A percentile compares a stretch with the other conserved stretches of the same genome.
phyloP scores from a whole-genome alignment of 1,140 invertebrate species.

The Neodiprion virginianus region DNA sequence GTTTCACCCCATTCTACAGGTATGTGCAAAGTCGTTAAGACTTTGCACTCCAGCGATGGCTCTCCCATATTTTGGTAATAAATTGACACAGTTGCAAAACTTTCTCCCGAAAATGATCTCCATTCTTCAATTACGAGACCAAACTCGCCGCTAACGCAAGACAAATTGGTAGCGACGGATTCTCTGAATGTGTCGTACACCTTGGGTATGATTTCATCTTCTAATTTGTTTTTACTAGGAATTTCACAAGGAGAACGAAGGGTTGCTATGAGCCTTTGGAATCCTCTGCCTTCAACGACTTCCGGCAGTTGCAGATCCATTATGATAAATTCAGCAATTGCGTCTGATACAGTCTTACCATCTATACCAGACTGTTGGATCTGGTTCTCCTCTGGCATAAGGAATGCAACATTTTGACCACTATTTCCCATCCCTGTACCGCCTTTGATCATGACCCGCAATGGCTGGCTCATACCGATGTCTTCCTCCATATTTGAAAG shows the following conservation, averaged over 20 bases:
- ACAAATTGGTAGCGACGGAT: slow-evolving; percentile 46
- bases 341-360: slow-evolving; percentile 55
- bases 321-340: slow-evolving; percentile 61
- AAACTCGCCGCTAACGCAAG: slow-evolving; percentile 47
- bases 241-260: slow-evolving; percentile 63
- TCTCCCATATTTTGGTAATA: slow-evolving; percentile 59
- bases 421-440: slow-evolving; percentile 27
- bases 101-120: slow-evolving; percentile 56
- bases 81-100: slow-evolving; percentile 57
- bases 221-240: slow-evolving; percentile 60
- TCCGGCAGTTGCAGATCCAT: slow-evolving; percentile 61
- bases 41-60: slow-evolving; percentile 49
- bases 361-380: slow-evolving; percentile 35
- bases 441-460: slow-evolving; percentile 53
- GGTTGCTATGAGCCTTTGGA: slow-evolving; percentile 61
- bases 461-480: slow-evolving; percentile 48
- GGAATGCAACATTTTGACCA: slow-evolving; percentile 44
- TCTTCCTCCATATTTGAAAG: slow-evolving; percentile 51
- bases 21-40: slow-evolving; percentile 50
- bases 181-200: slow-evolving; percentile 60
- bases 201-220: slow-evolving; percentile 63
- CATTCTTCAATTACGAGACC: slow-evolving; percentile 63
- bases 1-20: slow-evolving; percentile 50
- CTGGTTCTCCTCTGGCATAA: slow-evolving; percentile 46
- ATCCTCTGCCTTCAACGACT: slow-evolving; percentile 62